Evolutionary conservation across 2,113 vertebrate genomes (phyloP).

Genomic region (Gnathonemus longibarbis): DNA sequence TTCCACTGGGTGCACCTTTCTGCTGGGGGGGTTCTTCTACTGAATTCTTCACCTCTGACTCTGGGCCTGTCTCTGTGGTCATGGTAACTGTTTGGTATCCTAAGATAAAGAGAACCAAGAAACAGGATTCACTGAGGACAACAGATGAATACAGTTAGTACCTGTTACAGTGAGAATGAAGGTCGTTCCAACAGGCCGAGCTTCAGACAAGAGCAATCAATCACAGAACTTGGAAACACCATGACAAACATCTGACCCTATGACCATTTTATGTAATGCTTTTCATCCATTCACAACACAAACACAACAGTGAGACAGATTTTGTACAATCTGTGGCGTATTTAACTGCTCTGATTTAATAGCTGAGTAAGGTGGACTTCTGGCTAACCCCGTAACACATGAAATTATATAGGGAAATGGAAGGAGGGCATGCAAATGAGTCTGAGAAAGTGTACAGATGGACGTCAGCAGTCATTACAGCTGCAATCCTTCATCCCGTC

Average conservation of each 20-base stretch:
- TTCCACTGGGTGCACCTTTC: constrained; percentile 55
- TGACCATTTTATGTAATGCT: neutral
- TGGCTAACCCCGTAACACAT: neutral
- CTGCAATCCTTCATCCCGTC: neutral
- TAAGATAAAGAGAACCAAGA: constrained; percentile 28
- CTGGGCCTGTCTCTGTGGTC: constrained; percentile 67
- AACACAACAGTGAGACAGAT: neutral
- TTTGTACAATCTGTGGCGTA: no score
- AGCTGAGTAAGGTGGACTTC: no score
- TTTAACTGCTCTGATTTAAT: neutral
- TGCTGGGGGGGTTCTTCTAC: constrained; percentile 61
- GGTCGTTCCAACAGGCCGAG: neutral
- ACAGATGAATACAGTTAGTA: neutral
- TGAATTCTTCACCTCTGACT: constrained; percentile 64
- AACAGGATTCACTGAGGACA: neutral
- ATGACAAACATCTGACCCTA: neutral
- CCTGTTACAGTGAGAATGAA: neutral
- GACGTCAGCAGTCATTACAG: neutral
- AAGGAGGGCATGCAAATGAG: neutral
- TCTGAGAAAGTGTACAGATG: neutral
- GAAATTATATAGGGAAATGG: neutral
- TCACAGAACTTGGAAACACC: neutral
- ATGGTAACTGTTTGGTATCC: constrained; percentile 62
- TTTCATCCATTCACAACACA: neutral
- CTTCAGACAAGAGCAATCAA: neutral